Percentiles rank a stretch among this genome's conserved stretches.
Conservation (phyloP, 2,797 vertebrate species). For the Liasis olivaceus region DNA sequence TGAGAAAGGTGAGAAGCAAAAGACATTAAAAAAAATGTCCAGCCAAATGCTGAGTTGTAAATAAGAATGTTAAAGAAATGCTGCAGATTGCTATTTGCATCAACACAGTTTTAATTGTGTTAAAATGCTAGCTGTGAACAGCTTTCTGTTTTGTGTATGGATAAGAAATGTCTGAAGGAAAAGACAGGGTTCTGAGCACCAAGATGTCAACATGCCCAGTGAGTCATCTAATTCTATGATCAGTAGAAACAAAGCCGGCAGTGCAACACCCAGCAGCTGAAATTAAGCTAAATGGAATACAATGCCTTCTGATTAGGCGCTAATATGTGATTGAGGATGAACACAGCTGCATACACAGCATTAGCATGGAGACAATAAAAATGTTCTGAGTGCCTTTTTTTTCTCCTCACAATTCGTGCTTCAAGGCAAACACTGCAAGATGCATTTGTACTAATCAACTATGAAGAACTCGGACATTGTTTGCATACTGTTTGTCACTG, state of each 20-base stretch:
- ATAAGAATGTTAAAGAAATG: constrained; percentile 39
- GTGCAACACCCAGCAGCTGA: constrained; percentile 57
- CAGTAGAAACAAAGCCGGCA: constrained; percentile 64
- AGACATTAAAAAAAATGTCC: too few species aligned
- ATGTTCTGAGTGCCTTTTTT: constrained; percentile 35
- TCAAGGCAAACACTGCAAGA: constrained; percentile 48
- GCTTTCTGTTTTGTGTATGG: constrained; percentile 55
- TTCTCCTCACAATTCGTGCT: constrained; percentile 12
- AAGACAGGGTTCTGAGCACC: constrained; percentile 59
- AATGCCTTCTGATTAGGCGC: constrained; percentile 60
- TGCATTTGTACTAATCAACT: constrained; percentile 49
- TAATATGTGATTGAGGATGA: constrained; percentile 39
- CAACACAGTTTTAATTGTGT: constrained; percentile 60
- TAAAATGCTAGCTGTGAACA: constrained; percentile 64
- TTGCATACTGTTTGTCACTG: constrained; percentile 42
- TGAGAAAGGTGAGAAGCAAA: too few species aligned
- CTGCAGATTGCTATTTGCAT: constrained; percentile 57
- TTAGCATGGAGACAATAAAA: constrained; percentile 59
- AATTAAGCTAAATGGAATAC: constrained; percentile 66
- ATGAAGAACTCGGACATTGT: constrained; percentile 45
- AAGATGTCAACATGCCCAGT: constrained; percentile 52
- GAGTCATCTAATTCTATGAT: constrained; percentile 64
- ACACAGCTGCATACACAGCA: constrained; percentile 54
- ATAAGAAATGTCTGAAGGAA: constrained; percentile 60
- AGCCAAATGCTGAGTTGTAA: too few species aligned